These are phyloP conservation scores for Pandemis corylana DNA, from an alignment of 2,888 invertebrate species.

Conservation along the genomic window DNA sequence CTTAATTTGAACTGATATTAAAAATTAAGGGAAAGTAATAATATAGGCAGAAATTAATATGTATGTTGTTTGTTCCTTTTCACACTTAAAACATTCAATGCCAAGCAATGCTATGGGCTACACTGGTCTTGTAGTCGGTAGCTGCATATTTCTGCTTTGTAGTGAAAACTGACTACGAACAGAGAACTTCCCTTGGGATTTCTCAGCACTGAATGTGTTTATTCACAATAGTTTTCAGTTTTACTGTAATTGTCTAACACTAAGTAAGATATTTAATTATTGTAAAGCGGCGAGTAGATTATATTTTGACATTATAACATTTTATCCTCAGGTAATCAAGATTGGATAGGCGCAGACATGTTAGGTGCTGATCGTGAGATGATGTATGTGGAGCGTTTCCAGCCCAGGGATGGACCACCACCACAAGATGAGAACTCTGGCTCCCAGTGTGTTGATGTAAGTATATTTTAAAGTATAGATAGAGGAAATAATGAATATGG, in stretches of 20 bases:
- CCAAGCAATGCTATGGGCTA: too few relatives aligned
- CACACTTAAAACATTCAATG: neutral
- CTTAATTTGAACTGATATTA: too few relatives aligned
- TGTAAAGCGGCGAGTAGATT: neutral
- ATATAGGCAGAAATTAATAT: too few relatives aligned
- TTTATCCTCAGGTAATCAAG: neutral
- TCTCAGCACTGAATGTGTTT: neutral
- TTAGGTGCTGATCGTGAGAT: conserved; percentile 3
- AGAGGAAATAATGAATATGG: neutral
- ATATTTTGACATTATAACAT: neutral
- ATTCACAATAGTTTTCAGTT: neutral
- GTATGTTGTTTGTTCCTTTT: too few relatives aligned
- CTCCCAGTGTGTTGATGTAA: conserved; percentile 29
- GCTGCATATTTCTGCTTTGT: too few relatives aligned
- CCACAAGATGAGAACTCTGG: conserved; percentile 14
- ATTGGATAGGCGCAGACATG: neutral
- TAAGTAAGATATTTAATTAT: too few relatives aligned
- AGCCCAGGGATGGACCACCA: conserved; percentile 10
- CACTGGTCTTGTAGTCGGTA: too few relatives aligned
- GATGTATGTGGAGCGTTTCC: conserved; percentile 31
- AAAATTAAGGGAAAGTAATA: too few relatives aligned
- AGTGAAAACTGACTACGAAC: too few relatives aligned
- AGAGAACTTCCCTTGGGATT: too few relatives aligned
- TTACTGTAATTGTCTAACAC: too few relatives aligned
- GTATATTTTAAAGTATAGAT: neutral